Evolutionary conservation across 2,888 invertebrate species (phyloP).

Genomic region (Patella ulyssiponensis): DNA sequence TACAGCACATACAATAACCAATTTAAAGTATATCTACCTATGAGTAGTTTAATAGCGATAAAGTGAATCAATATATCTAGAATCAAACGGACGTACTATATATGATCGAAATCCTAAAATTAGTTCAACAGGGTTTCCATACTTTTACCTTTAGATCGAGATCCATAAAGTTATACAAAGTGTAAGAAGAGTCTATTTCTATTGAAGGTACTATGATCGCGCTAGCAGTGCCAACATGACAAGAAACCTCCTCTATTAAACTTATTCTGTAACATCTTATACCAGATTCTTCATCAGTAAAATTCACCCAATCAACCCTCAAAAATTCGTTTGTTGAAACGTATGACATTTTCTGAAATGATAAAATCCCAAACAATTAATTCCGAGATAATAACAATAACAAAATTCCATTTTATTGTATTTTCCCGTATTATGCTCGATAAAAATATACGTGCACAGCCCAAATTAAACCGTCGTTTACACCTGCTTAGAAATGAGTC

Average conservation of each 20-base stretch:
- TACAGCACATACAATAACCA: not conserved
- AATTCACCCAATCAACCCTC: constrained; percentile 22
- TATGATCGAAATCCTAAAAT: too few relatives aligned
- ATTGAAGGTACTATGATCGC: constrained; percentile 20
- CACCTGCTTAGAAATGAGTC: too few relatives aligned
- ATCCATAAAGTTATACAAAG: constrained; percentile 35
- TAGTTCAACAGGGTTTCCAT: not conserved
- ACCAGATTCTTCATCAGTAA: constrained; percentile 27
- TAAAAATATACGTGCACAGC: too few relatives aligned
- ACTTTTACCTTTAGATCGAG: constrained; percentile 31
- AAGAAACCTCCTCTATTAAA: constrained; percentile 5
- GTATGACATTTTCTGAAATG: constrained; percentile 26
- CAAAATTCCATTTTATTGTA: too few relatives aligned
- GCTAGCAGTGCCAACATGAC: constrained; percentile 9
- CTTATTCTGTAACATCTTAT: constrained; percentile 10
- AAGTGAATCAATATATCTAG: too few relatives aligned
- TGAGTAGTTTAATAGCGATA: too few relatives aligned
- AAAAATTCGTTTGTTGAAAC: not conserved
- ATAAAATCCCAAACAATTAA: not conserved
- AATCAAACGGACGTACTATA: too few relatives aligned
- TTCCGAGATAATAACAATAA: too few relatives aligned
- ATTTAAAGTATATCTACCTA: too few relatives aligned
- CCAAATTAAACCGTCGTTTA: too few relatives aligned
- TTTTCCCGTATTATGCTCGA: too few relatives aligned
- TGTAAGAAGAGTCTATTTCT: constrained; percentile 26